Base-by-base conservation (phyloP, 2,797 vertebrate genomes). In the Florisuga fusca region DNA sequence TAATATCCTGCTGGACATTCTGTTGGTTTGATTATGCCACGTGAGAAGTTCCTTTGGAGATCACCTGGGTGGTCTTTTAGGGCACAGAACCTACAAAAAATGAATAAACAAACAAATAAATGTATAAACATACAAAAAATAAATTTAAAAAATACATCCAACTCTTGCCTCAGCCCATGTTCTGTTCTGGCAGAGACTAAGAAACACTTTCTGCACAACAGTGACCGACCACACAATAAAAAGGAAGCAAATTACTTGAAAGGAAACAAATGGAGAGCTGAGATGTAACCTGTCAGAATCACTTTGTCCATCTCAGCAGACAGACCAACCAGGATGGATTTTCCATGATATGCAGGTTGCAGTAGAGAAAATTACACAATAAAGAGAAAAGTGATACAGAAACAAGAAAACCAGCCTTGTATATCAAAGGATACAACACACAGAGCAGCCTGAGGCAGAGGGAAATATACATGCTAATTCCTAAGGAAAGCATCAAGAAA, bases 1-100 rank as follows among this genome's bases (percentile, higher is more conserved):
- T 98, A 98, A 93, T 98, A 98, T 15, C 99, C 99, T 34, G 97
- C 97, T 55, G 98, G 98, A 89, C 99, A 99, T 43, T 97, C 96
- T 15, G 16, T 8, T 64, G 97, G 97, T 38, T 38, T 82, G 41
- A 79, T 38, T 43, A 91, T 66, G 0, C 77, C 93, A 4, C 0
- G 36, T 14, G 83, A 75, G 66, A 12, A 6, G 11, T 9, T 45
- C 45, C 69, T 67, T 4, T 55, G 90, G 41, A 19, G 29, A 63
- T 89, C 84, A 21, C 25, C 76, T 2, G 23, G 46, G 8, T 78
- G 81, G 14, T 63, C 87, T 6, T 85, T 17, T 3, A 69, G 87
- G 45, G 93, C 80, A 96, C 98, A 98, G 93, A 97, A 98, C 94
- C 98, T 98, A 79, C 36, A 62, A 68, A 38, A 23, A 8, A n/a